A percentile compares a stretch with the other conserved stretches of the same genome.
These are phyloP conservation scores for Syngnathus typhle DNA, from an alignment of 2,113 vertebrate species.

Conservation along the genomic window DNA sequence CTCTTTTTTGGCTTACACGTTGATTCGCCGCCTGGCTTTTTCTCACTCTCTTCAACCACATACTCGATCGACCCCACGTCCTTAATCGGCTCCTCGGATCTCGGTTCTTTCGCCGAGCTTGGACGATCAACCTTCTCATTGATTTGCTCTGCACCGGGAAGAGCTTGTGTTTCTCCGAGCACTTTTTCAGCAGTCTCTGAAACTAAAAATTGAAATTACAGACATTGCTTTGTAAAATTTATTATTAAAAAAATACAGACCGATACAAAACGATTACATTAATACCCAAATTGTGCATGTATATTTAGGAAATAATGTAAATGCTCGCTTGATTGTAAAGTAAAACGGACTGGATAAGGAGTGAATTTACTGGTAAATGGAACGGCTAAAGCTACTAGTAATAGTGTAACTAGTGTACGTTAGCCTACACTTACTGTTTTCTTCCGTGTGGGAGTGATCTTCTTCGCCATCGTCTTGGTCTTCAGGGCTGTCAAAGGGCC, in stretches of 20 bases:
- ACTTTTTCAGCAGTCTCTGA: slow-evolving; percentile 15
- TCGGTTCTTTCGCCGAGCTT: neutral
- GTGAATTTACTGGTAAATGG: slow-evolving; percentile 22
- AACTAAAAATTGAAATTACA: neutral
- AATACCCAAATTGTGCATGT: neutral
- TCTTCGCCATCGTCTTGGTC: slow-evolving; percentile 39
- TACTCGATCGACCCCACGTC: slow-evolving; percentile 16
- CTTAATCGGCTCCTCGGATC: neutral
- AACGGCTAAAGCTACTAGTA: slow-evolving; percentile 36
- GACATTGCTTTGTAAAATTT: neutral
- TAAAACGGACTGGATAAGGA: neutral
- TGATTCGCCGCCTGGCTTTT: slow-evolving; percentile 3
- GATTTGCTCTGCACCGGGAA: slow-evolving; percentile 12
- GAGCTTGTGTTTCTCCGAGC: slow-evolving; percentile 13
- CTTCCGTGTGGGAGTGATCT: slow-evolving; percentile 9
- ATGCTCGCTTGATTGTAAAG: neutral
- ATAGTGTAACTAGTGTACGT: slow-evolving; percentile 18
- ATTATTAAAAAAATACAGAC: too few species aligned
- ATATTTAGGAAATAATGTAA: too few species aligned
- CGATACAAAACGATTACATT: neutral
- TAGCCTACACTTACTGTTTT: slow-evolving; percentile 52
- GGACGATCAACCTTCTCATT: slow-evolving; percentile 2
- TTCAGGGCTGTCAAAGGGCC: slow-evolving; percentile 49
- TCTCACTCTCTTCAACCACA: slow-evolving; percentile 8
- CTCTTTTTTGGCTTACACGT: slow-evolving; percentile 43